Evolutionary conservation across 2,113 vertebrate genomes (phyloP).

Genomic region (Enhydra lutris): DNA sequence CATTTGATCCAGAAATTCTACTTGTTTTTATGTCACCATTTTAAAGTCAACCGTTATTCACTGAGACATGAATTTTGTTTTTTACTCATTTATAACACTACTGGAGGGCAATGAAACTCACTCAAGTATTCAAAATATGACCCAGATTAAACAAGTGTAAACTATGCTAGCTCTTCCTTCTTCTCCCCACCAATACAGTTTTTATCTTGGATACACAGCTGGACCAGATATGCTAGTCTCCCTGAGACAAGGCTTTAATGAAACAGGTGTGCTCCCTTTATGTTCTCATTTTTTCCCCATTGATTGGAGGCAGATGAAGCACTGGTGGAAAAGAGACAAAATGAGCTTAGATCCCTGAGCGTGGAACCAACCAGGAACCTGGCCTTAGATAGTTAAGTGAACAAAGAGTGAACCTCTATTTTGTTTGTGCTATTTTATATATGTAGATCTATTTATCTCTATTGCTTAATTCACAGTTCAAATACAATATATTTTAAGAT

Average conservation of each 20-base stretch:
- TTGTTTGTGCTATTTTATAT: neutral
- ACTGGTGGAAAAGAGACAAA: neutral
- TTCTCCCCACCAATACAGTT: neutral
- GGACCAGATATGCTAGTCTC: neutral
- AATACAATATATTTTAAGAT: neutral
- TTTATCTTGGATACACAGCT: neutral
- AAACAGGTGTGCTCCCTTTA: neutral
- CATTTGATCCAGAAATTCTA: neutral
- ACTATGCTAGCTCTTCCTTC: neutral
- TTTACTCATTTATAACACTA: neutral
- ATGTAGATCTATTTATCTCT: neutral
- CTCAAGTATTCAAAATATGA: neutral
- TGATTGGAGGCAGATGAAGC: neutral
- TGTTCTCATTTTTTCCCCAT: neutral
- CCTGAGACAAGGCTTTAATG: neutral
- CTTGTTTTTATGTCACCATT: neutral
- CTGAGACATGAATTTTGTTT: neutral
- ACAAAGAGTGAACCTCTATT: neutral
- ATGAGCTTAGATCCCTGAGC: neutral
- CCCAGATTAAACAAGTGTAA: neutral
- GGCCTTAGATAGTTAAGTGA: neutral
- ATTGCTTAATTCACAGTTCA: neutral
- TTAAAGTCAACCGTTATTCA: conserved; percentile 11
- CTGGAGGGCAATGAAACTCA: neutral
- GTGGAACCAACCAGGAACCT: neutral